These are phyloP conservation scores for Pogona vitticeps DNA, from an alignment of 2,113 vertebrate genomes.

Conservation along the genomic window DNA sequence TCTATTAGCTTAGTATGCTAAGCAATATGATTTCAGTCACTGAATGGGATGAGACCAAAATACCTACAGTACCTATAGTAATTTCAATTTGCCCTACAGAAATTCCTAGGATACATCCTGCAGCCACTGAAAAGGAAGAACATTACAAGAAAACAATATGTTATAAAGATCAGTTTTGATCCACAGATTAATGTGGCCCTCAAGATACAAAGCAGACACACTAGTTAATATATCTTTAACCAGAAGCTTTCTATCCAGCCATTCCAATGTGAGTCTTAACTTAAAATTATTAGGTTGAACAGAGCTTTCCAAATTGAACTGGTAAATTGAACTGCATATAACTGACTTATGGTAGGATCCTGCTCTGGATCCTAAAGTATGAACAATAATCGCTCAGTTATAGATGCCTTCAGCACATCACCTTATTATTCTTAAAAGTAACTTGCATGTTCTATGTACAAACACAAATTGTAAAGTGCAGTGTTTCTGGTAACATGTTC, in stretches of 20 bases:
- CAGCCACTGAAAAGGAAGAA: background rate
- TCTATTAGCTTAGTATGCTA: too few species aligned
- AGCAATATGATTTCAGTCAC: too few species aligned
- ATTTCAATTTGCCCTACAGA: background rate
- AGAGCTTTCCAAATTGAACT: too few species aligned
- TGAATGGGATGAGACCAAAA: background rate
- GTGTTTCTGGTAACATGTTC: background rate
- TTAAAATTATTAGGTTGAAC: background rate
- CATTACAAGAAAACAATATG: background rate
- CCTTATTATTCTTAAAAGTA: background rate
- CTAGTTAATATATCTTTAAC: background rate
- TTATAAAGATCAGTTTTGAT: background rate
- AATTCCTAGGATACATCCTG: background rate
- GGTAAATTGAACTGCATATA: background rate
- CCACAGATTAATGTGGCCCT: background rate
- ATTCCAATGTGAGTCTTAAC: background rate
- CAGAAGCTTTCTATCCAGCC: background rate
- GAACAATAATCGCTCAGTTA: background rate
- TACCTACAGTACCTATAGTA: background rate
- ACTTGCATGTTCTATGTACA: background rate
- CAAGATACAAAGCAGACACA: background rate
- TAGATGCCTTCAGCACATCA: background rate
- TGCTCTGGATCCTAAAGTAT: background rate
- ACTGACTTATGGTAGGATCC: background rate
- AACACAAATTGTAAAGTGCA: background rate